phyloP scores from a whole-genome alignment of 2,797 vertebrate genomes.

The Pteropus rufus region DNA sequence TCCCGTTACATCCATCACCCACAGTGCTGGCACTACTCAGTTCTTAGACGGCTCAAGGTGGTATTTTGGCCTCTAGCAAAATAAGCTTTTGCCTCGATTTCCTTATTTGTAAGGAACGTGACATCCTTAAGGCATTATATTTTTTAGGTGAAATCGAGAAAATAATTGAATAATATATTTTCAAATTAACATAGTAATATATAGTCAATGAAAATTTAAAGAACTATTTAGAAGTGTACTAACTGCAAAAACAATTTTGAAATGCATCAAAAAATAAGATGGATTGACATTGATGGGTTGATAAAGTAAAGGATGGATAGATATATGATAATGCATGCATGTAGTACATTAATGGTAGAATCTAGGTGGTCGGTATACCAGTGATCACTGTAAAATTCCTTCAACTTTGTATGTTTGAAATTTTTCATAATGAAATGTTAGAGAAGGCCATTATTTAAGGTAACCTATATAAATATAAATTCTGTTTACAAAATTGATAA shows the following conservation, averaged over 20 bases:
- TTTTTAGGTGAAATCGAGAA: background rate
- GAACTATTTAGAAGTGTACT: background rate
- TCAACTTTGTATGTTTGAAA: background rate
- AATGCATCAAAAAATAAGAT: background rate
- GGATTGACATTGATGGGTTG: background rate
- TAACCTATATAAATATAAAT: background rate
- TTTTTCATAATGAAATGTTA: background rate
- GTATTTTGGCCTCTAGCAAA: background rate
- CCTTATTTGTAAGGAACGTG: background rate
- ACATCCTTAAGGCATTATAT: background rate
- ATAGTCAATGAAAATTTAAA: background rate
- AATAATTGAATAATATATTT: background rate
- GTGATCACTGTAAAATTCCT: background rate
- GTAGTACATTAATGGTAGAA: background rate
- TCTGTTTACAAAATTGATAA: background rate
- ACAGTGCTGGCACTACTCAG: background rate
- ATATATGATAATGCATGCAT: background rate
- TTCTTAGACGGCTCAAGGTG: background rate
- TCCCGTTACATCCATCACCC: background rate
- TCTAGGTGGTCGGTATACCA: background rate
- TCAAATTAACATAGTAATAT: background rate
- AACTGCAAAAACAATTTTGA: conserved; percentile 1
- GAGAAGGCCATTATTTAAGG: background rate
- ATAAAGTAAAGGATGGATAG: background rate
- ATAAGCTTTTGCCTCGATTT: background rate